Percentiles rank a stretch among this genome's conserved stretches.
Conservation (phyloP, 1,140 invertebrate genomes). For the Leptonema lineaticorne region DNA sequence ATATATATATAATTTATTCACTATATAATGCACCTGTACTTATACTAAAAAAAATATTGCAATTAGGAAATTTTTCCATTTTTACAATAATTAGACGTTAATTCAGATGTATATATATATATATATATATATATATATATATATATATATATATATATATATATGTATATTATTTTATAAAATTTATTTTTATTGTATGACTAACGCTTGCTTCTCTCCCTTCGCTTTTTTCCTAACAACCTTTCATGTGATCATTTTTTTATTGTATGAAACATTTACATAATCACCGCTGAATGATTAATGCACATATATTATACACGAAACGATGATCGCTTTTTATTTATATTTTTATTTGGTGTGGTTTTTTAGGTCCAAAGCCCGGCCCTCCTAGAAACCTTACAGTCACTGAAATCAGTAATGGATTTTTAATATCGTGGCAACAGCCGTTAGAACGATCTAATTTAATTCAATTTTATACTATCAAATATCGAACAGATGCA, state of each 20-base stretch:
- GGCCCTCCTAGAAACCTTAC: conserved; percentile 84
- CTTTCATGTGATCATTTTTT: not conserved
- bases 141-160: not conserved
- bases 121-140: too few species aligned
- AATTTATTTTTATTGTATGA: too few species aligned
- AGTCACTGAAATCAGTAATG: conserved; percentile 81
- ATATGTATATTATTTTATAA: too few species aligned
- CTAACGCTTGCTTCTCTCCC: not conserved
- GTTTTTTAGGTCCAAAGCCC: conserved; percentile 77
- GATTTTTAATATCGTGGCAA: conserved; percentile 86
- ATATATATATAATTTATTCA: too few species aligned
- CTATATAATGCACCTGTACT: too few species aligned
- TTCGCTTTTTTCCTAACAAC: not conserved
- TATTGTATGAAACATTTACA: not conserved
- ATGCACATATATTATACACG: not conserved
- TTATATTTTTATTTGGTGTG: not conserved
- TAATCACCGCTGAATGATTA: not conserved
- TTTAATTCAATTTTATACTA: conserved; percentile 86
- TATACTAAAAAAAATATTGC: too few species aligned
- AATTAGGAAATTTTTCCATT: too few species aligned
- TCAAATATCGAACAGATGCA: conserved; percentile 86
- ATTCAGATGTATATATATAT: too few species aligned
- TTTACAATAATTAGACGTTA: too few species aligned
- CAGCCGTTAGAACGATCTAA: conserved; percentile 75
- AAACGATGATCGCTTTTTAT: not conserved